A percentile compares a stretch with the other conserved stretches of the same genome.
These are phyloP conservation scores for Scopus umbretta DNA, from an alignment of 2,113 vertebrate species.

Conservation along the genomic window DNA sequence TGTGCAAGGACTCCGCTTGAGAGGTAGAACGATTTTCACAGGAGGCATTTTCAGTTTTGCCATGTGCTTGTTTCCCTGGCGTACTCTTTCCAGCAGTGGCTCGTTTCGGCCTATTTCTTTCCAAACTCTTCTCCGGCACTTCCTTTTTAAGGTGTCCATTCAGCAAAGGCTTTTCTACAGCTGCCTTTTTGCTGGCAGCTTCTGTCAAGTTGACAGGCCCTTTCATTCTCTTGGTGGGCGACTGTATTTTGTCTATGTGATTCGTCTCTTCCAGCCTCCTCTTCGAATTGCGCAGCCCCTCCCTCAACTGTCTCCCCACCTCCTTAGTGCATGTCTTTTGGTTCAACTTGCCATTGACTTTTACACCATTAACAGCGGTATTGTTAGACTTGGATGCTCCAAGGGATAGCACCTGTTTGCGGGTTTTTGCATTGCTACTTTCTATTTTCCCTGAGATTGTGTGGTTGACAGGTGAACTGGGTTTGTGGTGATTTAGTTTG, in stretches of 20 bases:
- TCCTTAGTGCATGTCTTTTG: constrained; percentile 89
- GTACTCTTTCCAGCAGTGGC: constrained; percentile 87
- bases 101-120: constrained; percentile 85
- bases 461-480: constrained; percentile 88
- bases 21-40: constrained; percentile 93
- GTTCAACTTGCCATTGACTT: constrained; percentile 90
- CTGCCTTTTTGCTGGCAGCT: constrained; percentile 82
- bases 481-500: constrained; percentile 95
- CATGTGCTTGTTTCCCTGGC: constrained; percentile 89
- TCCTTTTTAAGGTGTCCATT: constrained; percentile 84
- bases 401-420: constrained; percentile 99
- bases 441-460: constrained; percentile 98
- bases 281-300: constrained; percentile 95
- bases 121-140: constrained; percentile 74
- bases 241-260: constrained; percentile 73
- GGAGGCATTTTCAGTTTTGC: constrained; percentile 83
- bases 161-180: constrained; percentile 71
- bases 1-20: constrained; percentile 88
- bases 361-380: constrained; percentile 75
- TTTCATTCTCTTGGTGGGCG: constrained; percentile 79
- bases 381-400: constrained; percentile 77
- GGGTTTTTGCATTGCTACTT: constrained; percentile 99
- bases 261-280: constrained; percentile 87
- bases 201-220: constrained; percentile 72
- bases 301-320: constrained; percentile 82